These are phyloP conservation scores for Hemicrepidius hirtus DNA, from an alignment of 2,888 invertebrate genomes.

Conservation along the genomic window DNA sequence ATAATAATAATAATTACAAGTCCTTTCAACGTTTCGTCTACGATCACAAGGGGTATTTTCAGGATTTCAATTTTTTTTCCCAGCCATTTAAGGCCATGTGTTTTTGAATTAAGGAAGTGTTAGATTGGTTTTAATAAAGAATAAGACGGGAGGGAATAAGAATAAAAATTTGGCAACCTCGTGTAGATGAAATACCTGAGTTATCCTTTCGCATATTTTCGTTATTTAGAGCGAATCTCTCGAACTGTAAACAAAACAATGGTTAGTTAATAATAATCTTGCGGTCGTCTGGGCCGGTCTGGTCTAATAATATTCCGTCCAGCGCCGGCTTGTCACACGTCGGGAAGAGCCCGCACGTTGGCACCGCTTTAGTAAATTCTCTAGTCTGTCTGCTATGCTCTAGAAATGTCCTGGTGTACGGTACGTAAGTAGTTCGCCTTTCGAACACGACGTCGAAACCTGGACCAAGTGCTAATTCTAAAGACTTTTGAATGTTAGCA, in stretches of 20 bases:
- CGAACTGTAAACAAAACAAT: conserved; percentile 51
- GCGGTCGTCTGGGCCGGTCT: conserved; percentile 50
- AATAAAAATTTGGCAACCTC: not conserved
- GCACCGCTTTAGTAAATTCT: conserved; percentile 50
- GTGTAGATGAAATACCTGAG: not conserved
- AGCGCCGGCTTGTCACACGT: conserved; percentile 45
- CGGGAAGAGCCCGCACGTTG: conserved; percentile 46
- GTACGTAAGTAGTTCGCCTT: conserved; percentile 36
- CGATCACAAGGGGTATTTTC: too few species aligned
- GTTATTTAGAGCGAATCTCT: conserved; percentile 15
- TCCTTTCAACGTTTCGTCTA: too few species aligned
- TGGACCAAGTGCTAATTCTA: conserved; percentile 3
- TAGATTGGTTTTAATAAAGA: too few species aligned
- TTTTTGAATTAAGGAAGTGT: too few species aligned
- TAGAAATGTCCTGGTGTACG: conserved; percentile 48
- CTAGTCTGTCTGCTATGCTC: conserved; percentile 45
- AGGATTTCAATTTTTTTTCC: too few species aligned
- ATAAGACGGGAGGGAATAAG: too few species aligned
- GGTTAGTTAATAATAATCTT: conserved; percentile 51
- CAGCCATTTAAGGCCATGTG: too few species aligned
- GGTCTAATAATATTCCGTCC: conserved; percentile 52
- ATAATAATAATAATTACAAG: too few species aligned
- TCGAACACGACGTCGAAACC: conserved; percentile 27
- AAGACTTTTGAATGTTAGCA: not conserved
- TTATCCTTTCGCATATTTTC: not conserved